Percentiles rank a stretch among this genome's conserved stretches.
These are phyloP conservation scores for Daubentonia madagascariensis DNA, from an alignment of 2,113 vertebrate species.

Conservation along the genomic window DNA sequence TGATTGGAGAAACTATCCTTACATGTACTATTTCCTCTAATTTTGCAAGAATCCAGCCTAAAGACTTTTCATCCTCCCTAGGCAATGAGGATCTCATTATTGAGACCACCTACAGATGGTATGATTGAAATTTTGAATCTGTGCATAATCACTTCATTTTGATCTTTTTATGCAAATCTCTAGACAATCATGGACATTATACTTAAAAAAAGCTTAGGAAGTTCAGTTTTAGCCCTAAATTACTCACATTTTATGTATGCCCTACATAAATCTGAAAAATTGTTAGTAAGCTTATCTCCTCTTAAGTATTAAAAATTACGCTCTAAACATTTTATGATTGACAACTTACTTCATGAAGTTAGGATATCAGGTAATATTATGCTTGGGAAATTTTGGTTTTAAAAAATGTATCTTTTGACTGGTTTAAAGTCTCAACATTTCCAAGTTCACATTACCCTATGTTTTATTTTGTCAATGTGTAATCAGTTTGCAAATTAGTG, in stretches of 20 bases:
- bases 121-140: slow-evolving; percentile 68
- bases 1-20: neutral
- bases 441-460: neutral
- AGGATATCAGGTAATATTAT: neutral
- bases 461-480: neutral
- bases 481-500: neutral
- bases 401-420: neutral
- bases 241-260: slow-evolving; percentile 1
- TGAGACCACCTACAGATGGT: slow-evolving; percentile 60
- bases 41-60: slow-evolving; percentile 42
- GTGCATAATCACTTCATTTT: slow-evolving; percentile 71
- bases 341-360: neutral
- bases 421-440: neutral
- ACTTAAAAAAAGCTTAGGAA: neutral
- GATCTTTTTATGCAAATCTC: slow-evolving; percentile 69
- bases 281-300: neutral
- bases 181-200: slow-evolving; percentile 36
- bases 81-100: slow-evolving; percentile 56
- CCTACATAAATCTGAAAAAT: neutral
- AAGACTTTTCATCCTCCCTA: slow-evolving; percentile 32
- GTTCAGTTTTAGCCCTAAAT: slow-evolving; percentile 5
- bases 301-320: neutral
- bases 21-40: slow-evolving; percentile 14
- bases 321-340: neutral
- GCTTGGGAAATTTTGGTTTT: neutral